These are phyloP conservation scores for Laterallus jamaicensis DNA, from an alignment of 2,113 vertebrate species.

Conservation along the genomic window DNA sequence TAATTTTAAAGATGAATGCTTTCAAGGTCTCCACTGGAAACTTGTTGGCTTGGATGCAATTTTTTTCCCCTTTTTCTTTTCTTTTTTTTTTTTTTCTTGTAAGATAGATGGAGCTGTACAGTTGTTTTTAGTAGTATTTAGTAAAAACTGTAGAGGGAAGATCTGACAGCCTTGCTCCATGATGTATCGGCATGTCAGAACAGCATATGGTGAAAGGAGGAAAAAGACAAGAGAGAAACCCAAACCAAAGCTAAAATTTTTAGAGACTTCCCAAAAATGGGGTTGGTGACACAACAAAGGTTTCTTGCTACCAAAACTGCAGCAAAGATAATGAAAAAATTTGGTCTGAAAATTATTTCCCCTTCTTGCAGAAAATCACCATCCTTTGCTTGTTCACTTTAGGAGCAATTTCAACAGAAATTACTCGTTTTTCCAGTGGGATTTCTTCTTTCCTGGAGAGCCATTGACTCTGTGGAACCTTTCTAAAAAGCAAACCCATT, in stretches of 20 bases:
- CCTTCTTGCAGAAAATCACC: not conserved
- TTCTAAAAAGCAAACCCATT: not conserved
- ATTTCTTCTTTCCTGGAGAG: not conserved
- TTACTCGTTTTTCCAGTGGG: not conserved
- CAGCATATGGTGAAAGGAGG: conserved; percentile 14
- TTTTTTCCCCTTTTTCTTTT: too few relatives aligned
- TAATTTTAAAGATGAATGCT: not conserved
- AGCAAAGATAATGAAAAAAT: not conserved
- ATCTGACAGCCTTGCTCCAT: not conserved
- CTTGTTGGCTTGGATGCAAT: not conserved
- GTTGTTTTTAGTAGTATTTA: not conserved
- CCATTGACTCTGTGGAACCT: not conserved
- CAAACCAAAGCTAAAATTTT: not conserved
- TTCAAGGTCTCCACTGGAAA: not conserved
- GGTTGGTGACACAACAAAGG: not conserved
- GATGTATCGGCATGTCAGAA: conserved; percentile 19
- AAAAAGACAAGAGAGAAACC: not conserved
- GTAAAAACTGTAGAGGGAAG: not conserved
- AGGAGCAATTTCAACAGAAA: not conserved
- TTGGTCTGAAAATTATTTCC: not conserved
- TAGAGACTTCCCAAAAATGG: not conserved
- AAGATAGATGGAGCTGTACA: not conserved
- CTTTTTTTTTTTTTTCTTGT: not conserved
- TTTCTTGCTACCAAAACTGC: not conserved
- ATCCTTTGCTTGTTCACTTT: not conserved